A percentile compares a stretch with the other conserved stretches of the same genome.
These are phyloP conservation scores for Ondatra zibethicus DNA, from an alignment of 2,113 vertebrate genomes.

Conservation along the genomic window DNA sequence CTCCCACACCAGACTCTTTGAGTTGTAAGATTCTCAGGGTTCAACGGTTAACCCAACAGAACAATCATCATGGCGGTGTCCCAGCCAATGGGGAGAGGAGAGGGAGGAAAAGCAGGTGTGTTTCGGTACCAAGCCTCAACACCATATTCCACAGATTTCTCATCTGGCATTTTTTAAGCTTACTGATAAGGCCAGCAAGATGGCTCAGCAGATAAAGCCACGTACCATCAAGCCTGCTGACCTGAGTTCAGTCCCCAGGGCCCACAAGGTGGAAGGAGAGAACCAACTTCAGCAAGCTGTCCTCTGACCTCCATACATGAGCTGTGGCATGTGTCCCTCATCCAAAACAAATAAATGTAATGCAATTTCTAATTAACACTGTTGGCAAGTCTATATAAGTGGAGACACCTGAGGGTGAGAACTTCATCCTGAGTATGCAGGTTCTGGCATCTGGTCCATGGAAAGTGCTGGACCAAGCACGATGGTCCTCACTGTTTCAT, in stretches of 20 bases:
- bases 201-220: background rate
- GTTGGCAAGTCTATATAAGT: background rate
- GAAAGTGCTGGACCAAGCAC: background rate
- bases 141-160: background rate
- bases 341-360: background rate
- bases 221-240: background rate
- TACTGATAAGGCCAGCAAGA: background rate
- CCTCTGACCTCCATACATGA: background rate
- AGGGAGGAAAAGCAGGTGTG: too few relatives aligned
- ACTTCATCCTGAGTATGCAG: background rate
- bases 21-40: background rate
- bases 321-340: background rate
- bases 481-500: background rate
- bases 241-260: background rate
- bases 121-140: background rate
- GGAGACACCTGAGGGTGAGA: background rate
- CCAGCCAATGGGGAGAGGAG: background rate
- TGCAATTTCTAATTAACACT: background rate
- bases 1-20: background rate
- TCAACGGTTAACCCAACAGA: conserved; percentile 11
- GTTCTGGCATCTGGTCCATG: too few relatives aligned
- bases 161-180: background rate
- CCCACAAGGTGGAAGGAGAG: background rate
- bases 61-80: background rate
- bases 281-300: background rate